These are phyloP conservation scores for Acronicta aceris DNA, from an alignment of 2,888 invertebrate species.

Conservation along the genomic window DNA sequence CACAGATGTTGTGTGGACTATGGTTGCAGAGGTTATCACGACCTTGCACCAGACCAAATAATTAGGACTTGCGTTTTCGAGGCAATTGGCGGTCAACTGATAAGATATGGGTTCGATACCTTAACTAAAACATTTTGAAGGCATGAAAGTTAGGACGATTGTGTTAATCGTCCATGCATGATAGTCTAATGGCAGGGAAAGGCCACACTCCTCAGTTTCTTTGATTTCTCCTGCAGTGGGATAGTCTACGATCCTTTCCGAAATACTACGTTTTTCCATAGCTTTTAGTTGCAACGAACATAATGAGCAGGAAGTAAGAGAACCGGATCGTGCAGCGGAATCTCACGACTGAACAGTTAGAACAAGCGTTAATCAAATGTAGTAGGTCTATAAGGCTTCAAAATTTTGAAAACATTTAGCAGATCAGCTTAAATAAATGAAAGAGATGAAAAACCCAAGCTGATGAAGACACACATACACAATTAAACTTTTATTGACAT, in stretches of 20 bases:
- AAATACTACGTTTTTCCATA: too few relatives aligned
- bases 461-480: too few relatives aligned
- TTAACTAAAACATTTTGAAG: not conserved
- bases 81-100: constrained; percentile 18
- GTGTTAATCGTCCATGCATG: too few relatives aligned
- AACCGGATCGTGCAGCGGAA: constrained; percentile 15
- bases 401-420: too few relatives aligned
- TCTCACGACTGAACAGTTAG: constrained; percentile 20
- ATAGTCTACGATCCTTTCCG: too few relatives aligned
- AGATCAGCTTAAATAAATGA: too few relatives aligned
- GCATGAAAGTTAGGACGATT: not conserved
- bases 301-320: constrained; percentile 14
- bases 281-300: too few relatives aligned
- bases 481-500: too few relatives aligned
- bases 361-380: too few relatives aligned
- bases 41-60: constrained; percentile 34
- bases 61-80: constrained; percentile 7
- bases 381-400: too few relatives aligned
- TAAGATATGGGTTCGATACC: constrained; percentile 23
- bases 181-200: not conserved
- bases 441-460: too few relatives aligned
- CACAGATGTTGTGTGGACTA: not conserved
- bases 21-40: constrained; percentile 8
- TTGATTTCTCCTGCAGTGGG: not conserved
- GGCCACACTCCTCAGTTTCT: not conserved